Evolutionary conservation across 1,140 invertebrate species (phyloP), one percentile per base, ranked within the genome.

Genomic region (Zophobas morio): DNA sequence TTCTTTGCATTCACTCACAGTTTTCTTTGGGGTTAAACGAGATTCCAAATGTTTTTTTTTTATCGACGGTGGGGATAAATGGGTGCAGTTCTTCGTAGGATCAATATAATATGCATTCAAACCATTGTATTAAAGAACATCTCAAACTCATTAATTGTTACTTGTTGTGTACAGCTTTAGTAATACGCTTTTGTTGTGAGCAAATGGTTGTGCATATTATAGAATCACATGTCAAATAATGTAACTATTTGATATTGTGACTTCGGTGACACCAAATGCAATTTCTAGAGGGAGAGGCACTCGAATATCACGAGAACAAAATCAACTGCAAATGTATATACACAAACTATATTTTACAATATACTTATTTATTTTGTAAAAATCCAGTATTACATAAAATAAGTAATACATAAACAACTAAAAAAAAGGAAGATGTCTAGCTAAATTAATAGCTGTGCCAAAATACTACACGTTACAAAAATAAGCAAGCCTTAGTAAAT

Each of bases 191-290:
- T 82, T 40, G 40, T 80, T 75, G 78, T 80, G 75, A 79, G 76
- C 78, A 71, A 77, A 84, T 84, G 84, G 84, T 84, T 84, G 80
- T 84, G 84, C 82, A 84, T 84, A 84, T 84, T 84, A 84, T 84
- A 84, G 60, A 78, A 80, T 78, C 75, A 74, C 79, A 76, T 79
- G 79, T 81, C 79, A 81, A 81, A 81, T 79, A 78, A 75, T 33
- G 53, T 80, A 80, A 20, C 20, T 33, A 39, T 81, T 82, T 82
- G 77, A 42, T 79, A 80, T 79, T 81, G 77, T 79, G 80, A 80
- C 79, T 78, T 84, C 83, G 83, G 83, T 84, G 83, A 84, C 82
- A 84, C 77, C 76, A 79, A 75, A 79, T 81, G 82, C 82, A 70
- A 81, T 81, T 75, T 80, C 82, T 84, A 83, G 82, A 81, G 82